These are phyloP conservation scores for Gymnobelideus leadbeateri DNA, from an alignment of 2,113 vertebrate genomes.

Conservation along the genomic window DNA sequence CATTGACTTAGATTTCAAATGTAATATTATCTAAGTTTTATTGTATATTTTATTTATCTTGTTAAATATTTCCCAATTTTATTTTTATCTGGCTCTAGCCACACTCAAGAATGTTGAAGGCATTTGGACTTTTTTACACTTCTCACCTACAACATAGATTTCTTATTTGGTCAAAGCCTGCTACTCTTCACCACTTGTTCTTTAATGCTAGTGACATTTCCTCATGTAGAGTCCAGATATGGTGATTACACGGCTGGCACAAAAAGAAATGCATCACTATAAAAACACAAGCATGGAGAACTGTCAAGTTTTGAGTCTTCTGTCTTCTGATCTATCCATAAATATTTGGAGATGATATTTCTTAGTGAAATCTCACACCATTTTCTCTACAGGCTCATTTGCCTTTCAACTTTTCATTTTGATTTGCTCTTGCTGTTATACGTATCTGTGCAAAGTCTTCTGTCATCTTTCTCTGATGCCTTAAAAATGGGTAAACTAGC, in stretches of 20 bases:
- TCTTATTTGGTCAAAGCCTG: background rate
- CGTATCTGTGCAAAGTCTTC: background rate
- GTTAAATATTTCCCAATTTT: background rate
- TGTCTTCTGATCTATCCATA: background rate
- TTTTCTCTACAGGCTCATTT: background rate
- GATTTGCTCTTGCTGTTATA: background rate
- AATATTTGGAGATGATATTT: background rate
- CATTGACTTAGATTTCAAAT: background rate
- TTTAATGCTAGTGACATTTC: background rate
- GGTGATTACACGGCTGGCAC: background rate
- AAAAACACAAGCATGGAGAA: background rate
- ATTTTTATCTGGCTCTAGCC: background rate
- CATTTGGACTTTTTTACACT: background rate
- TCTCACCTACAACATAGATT: background rate
- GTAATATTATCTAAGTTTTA: background rate
- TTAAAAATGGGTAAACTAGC: background rate
- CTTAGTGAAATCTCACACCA: background rate
- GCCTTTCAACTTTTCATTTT: background rate
- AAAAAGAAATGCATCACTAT: background rate
- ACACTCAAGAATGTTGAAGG: background rate
- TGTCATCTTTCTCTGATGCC: background rate
- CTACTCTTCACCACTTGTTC: background rate
- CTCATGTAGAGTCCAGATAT: background rate
- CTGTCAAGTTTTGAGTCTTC: background rate
- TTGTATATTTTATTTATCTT: background rate